Evolutionary conservation across 1,140 invertebrate genomes (phyloP), one percentile per base, ranked within the genome.

Genomic region (Lethrus apterus): DNA sequence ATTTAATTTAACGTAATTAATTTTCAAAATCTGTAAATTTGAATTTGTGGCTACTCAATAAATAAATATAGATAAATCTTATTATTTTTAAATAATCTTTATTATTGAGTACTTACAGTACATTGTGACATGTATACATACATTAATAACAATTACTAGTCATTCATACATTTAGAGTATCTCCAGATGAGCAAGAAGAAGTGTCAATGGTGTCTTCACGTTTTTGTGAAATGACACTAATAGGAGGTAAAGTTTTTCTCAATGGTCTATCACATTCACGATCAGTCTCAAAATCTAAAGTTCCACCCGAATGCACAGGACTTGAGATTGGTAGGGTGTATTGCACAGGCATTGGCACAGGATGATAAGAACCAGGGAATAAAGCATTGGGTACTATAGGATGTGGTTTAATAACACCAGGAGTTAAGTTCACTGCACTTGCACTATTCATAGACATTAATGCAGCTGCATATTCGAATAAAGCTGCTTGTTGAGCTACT

Each of bases 401-500:
- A 26, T 57, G 49, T 11, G 58, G 58, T 36, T 54, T 54, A 29
- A 59, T 54, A 20, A 59, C 52, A 10, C 55, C 55, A 5, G 48
- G 44, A 29, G 13, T 48, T 38, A 42, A 18, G 30, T 50, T 50
- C 14, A 49, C 49, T 30, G 47, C 48, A 9, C 46, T 48, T 5
- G 50, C 44, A 21, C 26, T 45, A 44, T 59, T 59, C 52, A 60
- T 60, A 15, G 56, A 53, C 44, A 60, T 58, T 19, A 60, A 48
- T 24, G 56, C 56, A 3, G 58, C 58, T 7, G 58, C 58, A 24
- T 60, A 60, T 42, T 60, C 58, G 34, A 60, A 60, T 5, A 60
- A 44, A 1, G 58, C 58, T 21, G 58, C 58, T 45, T 60, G 56
- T 33, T 60, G 58, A 10, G 52, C 56, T 10, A 50, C 55, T 15